A percentile compares a stretch with the other conserved stretches of the same genome.
Conservation (phyloP, 1,140 invertebrate species). For the Heliothis subflexa region DNA sequence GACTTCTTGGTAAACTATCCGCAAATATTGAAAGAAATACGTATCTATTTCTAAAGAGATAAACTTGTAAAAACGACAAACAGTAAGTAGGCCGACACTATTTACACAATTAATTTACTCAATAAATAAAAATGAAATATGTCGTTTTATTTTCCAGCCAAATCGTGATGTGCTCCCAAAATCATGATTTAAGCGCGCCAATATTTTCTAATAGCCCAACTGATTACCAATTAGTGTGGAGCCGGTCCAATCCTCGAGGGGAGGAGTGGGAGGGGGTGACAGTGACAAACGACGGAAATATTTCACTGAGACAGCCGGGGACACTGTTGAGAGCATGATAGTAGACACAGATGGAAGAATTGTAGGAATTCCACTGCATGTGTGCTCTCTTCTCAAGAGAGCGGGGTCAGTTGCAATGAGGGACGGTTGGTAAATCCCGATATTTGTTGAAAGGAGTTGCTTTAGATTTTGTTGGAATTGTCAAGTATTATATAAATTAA, state of each 20-base stretch:
- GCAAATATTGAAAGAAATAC: too few relatives aligned
- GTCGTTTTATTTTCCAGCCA: not conserved
- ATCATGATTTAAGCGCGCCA: slow-evolving; percentile 35
- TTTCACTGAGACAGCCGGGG: slow-evolving; percentile 48
- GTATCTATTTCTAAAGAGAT: too few relatives aligned
- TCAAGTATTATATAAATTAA: too few relatives aligned
- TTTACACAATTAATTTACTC: too few relatives aligned
- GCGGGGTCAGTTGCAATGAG: not conserved
- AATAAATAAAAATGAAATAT: not conserved
- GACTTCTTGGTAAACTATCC: too few relatives aligned
- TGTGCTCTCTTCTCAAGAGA: not conserved
- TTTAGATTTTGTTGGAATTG: not conserved
- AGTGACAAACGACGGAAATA: slow-evolving; percentile 59
- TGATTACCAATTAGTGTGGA: slow-evolving; percentile 58
- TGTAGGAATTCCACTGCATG: slow-evolving; percentile 8
- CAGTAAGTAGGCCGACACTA: too few relatives aligned
- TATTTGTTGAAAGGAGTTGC: not conserved
- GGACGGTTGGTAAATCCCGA: not conserved
- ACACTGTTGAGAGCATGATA: slow-evolving; percentile 28
- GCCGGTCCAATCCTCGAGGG: slow-evolving; percentile 37
- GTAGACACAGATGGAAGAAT: slow-evolving; percentile 32
- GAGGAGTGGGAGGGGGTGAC: slow-evolving; percentile 40
- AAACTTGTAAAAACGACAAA: too few relatives aligned
- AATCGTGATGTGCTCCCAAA: slow-evolving; percentile 11
- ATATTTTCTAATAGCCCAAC: slow-evolving; percentile 53